Percentiles rank a stretch among this genome's conserved stretches.
phyloP scores from a whole-genome alignment of 37 sponge, comb jelly and placozoan genomes.

The Halisarca cf. caerulea region DNA sequence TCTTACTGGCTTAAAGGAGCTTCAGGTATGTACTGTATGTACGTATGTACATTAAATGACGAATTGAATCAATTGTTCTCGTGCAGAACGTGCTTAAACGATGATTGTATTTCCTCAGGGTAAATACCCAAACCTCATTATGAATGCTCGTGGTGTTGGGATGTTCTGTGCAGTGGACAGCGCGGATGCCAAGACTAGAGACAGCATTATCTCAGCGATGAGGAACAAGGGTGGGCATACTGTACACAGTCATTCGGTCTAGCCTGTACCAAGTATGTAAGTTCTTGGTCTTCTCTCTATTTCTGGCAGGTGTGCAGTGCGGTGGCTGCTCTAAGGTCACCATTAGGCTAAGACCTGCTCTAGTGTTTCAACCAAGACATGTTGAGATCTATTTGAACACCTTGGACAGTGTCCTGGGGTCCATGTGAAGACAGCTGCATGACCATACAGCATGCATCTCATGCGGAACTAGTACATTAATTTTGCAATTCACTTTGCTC shows the following conservation, averaged over 20 bases:
- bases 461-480: too few species aligned
- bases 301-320: slow-evolving; percentile 41
- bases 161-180: slow-evolving; percentile 80
- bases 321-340: slow-evolving; percentile 49
- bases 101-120: too few species aligned
- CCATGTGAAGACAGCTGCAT: background rate
- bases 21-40: slow-evolving; percentile 66
- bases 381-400: slow-evolving; percentile 50
- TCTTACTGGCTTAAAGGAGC: slow-evolving; percentile 55
- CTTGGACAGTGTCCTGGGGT: slow-evolving; percentile 49
- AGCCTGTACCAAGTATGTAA: too few species aligned
- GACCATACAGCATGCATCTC: too few species aligned
- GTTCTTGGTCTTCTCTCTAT: too few species aligned
- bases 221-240: slow-evolving; percentile 61
- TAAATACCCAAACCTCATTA: slow-evolving; percentile 48
- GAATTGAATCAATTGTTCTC: too few species aligned
- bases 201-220: slow-evolving; percentile 26
- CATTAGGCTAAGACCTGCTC: slow-evolving; percentile 73
- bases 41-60: background rate
- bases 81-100: too few species aligned
- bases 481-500: too few species aligned
- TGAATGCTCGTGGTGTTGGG: slow-evolving; percentile 67
- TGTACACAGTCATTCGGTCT: too few species aligned
- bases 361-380: slow-evolving; percentile 74
- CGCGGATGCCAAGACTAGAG: background rate